Conservation (phyloP, 2,888 invertebrate species). For the Chloromyia formosa region DNA sequence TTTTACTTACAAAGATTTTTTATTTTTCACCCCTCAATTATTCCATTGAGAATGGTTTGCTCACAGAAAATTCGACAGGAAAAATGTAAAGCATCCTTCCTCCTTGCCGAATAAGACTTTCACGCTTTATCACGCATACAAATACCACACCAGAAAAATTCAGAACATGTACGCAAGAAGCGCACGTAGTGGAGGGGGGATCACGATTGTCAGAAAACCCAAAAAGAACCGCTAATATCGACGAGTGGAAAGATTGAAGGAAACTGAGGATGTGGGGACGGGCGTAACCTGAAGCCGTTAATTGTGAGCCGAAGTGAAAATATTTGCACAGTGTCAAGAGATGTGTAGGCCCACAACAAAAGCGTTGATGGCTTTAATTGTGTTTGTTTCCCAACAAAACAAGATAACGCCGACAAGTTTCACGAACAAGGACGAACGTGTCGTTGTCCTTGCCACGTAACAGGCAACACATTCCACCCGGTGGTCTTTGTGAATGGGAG, state of each 20-base stretch:
- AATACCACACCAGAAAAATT: background rate
- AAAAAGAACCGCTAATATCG: too few relatives aligned
- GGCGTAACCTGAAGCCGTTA: background rate
- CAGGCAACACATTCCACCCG: background rate
- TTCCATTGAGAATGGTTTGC: background rate
- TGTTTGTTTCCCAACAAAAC: slow-evolving; percentile 15
- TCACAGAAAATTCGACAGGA: background rate
- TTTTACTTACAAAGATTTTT: background rate
- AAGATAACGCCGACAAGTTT: background rate
- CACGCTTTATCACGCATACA: background rate
- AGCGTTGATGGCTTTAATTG: slow-evolving; percentile 22
- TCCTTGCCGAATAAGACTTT: background rate
- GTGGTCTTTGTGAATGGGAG: background rate
- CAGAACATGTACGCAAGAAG: background rate
- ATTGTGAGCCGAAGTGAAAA: background rate
- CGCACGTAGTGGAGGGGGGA: too few relatives aligned
- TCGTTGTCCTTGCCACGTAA: slow-evolving; percentile 21
- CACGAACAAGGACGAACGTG: slow-evolving; percentile 17
- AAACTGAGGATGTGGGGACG: background rate
- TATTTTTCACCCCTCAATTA: background rate
- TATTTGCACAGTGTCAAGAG: background rate
- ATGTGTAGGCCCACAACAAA: background rate
- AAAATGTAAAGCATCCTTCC: too few relatives aligned
- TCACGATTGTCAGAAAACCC: too few relatives aligned
- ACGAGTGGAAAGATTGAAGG: background rate